phyloP scores from a whole-genome alignment of 2,888 invertebrate species.

The Steinernema scapterisci region DNA sequence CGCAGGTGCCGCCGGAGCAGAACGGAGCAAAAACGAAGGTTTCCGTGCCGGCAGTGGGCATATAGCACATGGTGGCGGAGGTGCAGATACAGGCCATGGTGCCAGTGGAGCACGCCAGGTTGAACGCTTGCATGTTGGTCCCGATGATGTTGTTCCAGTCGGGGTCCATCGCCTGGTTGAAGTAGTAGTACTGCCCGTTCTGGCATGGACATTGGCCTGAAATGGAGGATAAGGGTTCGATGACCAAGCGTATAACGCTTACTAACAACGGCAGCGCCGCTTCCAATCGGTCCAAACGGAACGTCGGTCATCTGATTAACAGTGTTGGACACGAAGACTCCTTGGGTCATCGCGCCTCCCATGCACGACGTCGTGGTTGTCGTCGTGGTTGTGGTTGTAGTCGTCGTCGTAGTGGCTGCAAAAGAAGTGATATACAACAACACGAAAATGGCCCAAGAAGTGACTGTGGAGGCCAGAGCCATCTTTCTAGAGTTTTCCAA shows the following conservation, averaged over 20 bases:
- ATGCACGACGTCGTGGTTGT: slow-evolving; percentile 13
- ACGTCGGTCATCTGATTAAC: not conserved
- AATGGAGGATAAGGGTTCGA: not conserved
- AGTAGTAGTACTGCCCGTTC: slow-evolving; percentile 1
- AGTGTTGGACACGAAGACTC: not conserved
- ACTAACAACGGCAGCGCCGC: not conserved
- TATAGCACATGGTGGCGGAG: not conserved
- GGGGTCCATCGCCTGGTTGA: not conserved
- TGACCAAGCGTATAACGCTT: not conserved
- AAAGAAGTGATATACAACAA: no score
- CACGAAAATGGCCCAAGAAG: not conserved
- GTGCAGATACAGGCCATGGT: slow-evolving; percentile 7
- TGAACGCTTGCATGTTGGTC: not conserved
- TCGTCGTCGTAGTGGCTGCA: not conserved
- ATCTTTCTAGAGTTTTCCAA: not conserved
- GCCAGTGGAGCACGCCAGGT: not conserved
- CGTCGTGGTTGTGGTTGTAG: slow-evolving; percentile 12
- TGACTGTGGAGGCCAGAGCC: not conserved
- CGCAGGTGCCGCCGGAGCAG: slow-evolving; percentile 10
- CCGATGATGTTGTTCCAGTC: slow-evolving; percentile 11
- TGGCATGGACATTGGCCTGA: not conserved
- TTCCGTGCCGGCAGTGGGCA: not conserved
- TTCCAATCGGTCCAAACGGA: not conserved
- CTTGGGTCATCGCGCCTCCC: not conserved
- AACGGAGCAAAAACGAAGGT: not conserved